Conservation (phyloP, 2,797 vertebrate genomes). For the Tapera naevia region DNA sequence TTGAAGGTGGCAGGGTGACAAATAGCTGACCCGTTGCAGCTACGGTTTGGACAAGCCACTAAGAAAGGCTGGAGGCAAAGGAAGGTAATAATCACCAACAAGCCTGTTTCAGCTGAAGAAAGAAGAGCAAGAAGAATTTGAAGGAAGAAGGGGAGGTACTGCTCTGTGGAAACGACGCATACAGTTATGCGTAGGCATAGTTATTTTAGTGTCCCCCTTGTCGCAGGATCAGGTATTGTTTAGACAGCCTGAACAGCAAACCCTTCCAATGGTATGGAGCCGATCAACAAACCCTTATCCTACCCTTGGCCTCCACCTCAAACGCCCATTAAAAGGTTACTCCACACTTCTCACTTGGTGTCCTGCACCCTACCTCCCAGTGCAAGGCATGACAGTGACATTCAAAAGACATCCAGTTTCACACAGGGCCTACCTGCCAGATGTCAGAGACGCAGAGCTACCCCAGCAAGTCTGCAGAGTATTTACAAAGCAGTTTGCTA, state of each 20-base stretch:
- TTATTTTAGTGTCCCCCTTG: background rate
- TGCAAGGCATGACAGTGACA: background rate
- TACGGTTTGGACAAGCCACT: background rate
- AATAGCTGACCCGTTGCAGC: accelerated
- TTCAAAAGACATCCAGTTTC: background rate
- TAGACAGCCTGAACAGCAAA: background rate
- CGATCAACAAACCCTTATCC: background rate
- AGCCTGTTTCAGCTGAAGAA: background rate
- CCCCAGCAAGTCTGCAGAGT: background rate
- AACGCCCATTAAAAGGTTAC: background rate
- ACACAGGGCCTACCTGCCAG: background rate
- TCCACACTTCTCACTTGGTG: background rate
- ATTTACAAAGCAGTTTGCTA: constrained; percentile 58
- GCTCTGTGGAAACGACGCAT: accelerated
- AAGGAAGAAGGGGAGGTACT: background rate
- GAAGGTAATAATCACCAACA: background rate
- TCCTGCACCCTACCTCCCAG: background rate
- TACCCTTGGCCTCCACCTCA: background rate
- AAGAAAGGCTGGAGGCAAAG: background rate
- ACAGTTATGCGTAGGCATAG: background rate
- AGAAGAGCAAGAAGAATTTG: background rate
- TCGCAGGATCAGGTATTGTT: background rate
- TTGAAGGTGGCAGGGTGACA: background rate
- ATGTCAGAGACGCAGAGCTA: background rate
- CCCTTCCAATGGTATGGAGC: background rate